Conservation (phyloP, 2,888 invertebrate genomes). For the Chironomus riparius region DNA sequence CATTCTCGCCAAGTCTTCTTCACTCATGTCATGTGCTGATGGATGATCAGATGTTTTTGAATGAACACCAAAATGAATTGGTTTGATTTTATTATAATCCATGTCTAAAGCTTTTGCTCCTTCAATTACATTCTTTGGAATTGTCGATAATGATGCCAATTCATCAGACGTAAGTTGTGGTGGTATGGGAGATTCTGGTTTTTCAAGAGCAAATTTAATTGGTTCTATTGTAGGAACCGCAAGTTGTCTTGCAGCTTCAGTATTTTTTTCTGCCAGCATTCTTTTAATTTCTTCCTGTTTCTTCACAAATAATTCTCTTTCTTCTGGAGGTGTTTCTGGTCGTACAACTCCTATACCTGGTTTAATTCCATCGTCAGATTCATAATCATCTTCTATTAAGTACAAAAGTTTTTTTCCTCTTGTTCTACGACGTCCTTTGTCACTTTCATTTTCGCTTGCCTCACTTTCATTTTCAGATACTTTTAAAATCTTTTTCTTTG, state of each 20-base stretch:
- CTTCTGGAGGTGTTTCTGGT: constrained; percentile 43
- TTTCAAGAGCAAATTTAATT: constrained; percentile 26
- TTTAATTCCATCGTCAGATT: constrained; percentile 42
- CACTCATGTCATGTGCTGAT: constrained; percentile 44
- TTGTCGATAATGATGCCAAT: constrained; percentile 39
- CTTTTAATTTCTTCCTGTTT: constrained; percentile 43
- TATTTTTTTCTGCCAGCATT: constrained; percentile 42
- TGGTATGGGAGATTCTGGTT: constrained; percentile 29
- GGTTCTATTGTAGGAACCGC: constrained; percentile 33
- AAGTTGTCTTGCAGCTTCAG: constrained; percentile 39
- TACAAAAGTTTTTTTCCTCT: constrained; percentile 42
- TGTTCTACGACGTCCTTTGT: constrained; percentile 34
- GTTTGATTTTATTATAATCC: constrained; percentile 37
- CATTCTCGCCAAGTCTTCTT: constrained; percentile 47
- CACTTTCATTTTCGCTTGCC: constrained; percentile 36
- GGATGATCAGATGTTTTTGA: constrained; percentile 19
- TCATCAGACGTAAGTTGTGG: constrained; percentile 32
- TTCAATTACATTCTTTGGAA: constrained; percentile 40
- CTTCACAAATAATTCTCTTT: constrained; percentile 41
- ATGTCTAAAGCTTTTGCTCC: constrained; percentile 41
- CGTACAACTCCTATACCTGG: constrained; percentile 38
- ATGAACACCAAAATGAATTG: neutral
- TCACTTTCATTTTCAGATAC: constrained; percentile 46
- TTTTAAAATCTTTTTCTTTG: constrained; percentile 41
- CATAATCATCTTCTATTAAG: constrained; percentile 40